These are phyloP conservation scores for Parotocinclus haroldoi DNA, from an alignment of 2,797 vertebrate species.

Conservation along the genomic window DNA sequence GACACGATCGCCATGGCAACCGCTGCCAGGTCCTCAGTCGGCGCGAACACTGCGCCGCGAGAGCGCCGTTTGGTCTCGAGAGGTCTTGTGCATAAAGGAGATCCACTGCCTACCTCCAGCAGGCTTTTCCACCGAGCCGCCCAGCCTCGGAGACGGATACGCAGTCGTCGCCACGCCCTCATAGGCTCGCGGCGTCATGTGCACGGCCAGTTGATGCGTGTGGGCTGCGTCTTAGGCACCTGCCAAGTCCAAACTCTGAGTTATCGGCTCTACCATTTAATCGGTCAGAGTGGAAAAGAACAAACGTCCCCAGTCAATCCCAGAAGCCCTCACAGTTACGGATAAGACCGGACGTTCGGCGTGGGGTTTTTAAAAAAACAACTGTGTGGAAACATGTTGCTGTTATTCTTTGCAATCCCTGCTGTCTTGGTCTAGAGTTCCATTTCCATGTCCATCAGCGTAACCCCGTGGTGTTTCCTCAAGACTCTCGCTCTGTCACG, in stretches of 20 bases:
- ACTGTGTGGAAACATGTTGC: not conserved
- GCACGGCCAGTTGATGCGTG: constrained; percentile 70
- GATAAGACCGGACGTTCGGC: constrained; percentile 62
- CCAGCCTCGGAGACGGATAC: constrained; percentile 32
- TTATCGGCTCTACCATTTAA: constrained; percentile 87
- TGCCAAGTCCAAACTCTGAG: constrained; percentile 91
- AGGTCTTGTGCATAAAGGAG: constrained; percentile 52
- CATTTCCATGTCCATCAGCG: constrained; percentile 18
- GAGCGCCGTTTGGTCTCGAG: constrained; percentile 53
- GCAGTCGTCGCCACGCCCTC: constrained; percentile 64
- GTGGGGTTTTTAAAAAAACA: not conserved
- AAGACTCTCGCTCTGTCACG: not conserved
- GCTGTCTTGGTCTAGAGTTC: constrained; percentile 1
- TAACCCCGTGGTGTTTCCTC: constrained; percentile 10
- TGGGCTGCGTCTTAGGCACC: constrained; percentile 85
- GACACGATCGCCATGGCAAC: constrained; percentile 35
- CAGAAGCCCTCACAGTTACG: constrained; percentile 85
- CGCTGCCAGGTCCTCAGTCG: constrained; percentile 31
- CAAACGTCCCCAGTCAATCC: constrained; percentile 80
- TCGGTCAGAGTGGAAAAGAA: constrained; percentile 69
- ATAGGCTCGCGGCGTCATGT: constrained; percentile 40
- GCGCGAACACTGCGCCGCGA: constrained; percentile 44
- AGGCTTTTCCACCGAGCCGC: no score
- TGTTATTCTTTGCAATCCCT: not conserved
- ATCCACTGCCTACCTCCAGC: constrained; percentile 33